These are phyloP conservation scores for Pachycephala philippinensis DNA, from an alignment of 2,113 vertebrate genomes.

Conservation along the genomic window DNA sequence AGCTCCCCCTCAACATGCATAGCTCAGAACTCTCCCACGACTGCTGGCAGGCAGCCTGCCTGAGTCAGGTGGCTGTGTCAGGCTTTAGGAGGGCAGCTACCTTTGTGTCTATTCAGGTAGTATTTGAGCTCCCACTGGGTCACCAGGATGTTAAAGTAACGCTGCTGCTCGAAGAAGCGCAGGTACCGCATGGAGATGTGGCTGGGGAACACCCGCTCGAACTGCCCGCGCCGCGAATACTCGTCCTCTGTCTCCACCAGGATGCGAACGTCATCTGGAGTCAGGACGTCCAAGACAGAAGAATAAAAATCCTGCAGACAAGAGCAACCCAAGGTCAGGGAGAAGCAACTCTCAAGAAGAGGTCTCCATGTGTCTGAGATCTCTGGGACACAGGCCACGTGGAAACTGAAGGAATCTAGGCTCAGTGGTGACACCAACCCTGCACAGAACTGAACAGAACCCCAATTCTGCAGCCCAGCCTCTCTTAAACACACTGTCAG, in stretches of 20 bases:
- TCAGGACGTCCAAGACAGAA: slow-evolving; percentile 86
- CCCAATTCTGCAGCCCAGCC: background rate
- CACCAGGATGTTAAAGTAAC: slow-evolving; percentile 92
- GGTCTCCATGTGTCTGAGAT: background rate
- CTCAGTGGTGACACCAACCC: background rate
- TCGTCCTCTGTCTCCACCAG: slow-evolving; percentile 91
- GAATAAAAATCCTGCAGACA: slow-evolving; percentile 80
- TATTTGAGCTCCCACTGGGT: slow-evolving; percentile 92
- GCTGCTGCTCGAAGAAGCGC: slow-evolving; percentile 88
- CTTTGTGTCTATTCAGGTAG: slow-evolving; percentile 79
- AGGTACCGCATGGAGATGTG: slow-evolving; percentile 85
- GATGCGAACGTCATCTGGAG: slow-evolving; percentile 86
- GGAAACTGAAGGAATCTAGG: background rate
- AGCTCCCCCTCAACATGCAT: background rate
- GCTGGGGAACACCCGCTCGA: slow-evolving; percentile 89
- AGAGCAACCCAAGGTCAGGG: background rate
- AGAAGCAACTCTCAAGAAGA: background rate
- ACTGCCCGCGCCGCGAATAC: slow-evolving; percentile 83
- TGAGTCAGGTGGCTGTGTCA: background rate
- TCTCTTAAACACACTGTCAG: background rate
- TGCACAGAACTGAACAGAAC: background rate
- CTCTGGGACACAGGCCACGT: background rate
- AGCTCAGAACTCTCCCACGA: background rate
- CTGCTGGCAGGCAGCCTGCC: background rate
- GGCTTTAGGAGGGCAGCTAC: slow-evolving; percentile 46